A percentile compares a stretch with the other conserved stretches of the same genome.
Conservation (phyloP, 2,113 vertebrate species). For the Syngnathoides biaculeatus region DNA sequence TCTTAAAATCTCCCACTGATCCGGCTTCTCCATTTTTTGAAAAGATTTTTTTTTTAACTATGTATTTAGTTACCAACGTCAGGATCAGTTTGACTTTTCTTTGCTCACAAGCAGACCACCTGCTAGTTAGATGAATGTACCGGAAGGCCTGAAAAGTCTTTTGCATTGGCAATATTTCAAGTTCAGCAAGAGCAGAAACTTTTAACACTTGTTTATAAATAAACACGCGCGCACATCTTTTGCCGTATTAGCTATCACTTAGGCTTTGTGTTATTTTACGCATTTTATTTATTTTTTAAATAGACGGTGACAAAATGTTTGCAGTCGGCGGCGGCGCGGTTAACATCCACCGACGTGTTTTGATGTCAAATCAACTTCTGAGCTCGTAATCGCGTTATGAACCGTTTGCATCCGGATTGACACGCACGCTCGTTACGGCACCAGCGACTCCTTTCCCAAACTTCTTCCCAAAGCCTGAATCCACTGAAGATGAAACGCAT, state of each 20-base stretch:
- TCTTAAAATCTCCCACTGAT: background rate
- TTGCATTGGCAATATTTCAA: background rate
- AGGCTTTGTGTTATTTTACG: background rate
- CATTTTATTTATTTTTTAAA: background rate
- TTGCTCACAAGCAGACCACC: background rate
- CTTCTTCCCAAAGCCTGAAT: slow-evolving; percentile 19
- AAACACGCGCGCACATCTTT: background rate
- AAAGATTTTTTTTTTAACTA: background rate
- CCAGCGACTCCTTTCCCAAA: background rate
- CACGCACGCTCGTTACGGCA: background rate
- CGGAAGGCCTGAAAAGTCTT: background rate
- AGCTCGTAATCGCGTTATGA: slow-evolving; percentile 23
- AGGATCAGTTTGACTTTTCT: background rate
- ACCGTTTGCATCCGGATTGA: background rate
- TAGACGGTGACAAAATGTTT: background rate
- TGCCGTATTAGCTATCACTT: background rate
- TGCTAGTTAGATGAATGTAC: background rate
- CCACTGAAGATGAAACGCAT: slow-evolving; percentile 22
- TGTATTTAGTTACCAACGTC: background rate
- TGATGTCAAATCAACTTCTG: slow-evolving; percentile 8
- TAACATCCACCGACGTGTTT: background rate
- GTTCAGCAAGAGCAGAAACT: background rate
- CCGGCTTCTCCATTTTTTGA: background rate
- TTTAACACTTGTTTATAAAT: background rate
- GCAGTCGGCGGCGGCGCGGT: background rate